Percentiles rank a stretch among this genome's conserved stretches.
Evolutionary conservation across 2,113 vertebrate genomes (phyloP).

Genomic region (Mustela nigripes): DNA sequence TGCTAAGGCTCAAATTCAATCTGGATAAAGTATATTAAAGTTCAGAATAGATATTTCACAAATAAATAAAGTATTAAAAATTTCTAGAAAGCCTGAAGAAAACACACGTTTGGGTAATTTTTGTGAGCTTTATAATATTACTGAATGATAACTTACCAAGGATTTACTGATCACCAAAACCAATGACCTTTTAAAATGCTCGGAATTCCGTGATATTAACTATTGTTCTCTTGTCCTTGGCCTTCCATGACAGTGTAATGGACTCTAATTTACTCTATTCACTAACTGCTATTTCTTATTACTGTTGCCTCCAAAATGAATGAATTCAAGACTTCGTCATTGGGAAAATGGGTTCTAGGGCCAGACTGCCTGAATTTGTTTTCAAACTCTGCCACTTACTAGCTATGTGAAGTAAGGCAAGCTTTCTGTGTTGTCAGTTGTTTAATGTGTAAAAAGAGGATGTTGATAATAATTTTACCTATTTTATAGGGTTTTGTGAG

Average conservation of each 20-base stretch:
- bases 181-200: background rate
- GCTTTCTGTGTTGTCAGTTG: background rate
- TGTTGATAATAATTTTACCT: background rate
- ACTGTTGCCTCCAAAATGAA: background rate
- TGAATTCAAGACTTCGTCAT: background rate
- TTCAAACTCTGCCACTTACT: background rate
- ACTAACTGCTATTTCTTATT: background rate
- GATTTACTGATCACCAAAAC: background rate
- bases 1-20: slow-evolving; percentile 45
- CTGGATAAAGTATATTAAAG: slow-evolving; percentile 36
- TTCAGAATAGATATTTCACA: background rate
- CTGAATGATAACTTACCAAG: background rate
- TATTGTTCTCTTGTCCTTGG: background rate
- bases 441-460: background rate
- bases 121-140: background rate
- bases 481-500: background rate
- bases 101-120: background rate
- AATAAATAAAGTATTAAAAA: slow-evolving; percentile 40
- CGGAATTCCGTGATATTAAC: background rate
- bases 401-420: background rate
- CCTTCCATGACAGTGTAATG: background rate
- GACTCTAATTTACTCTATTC: background rate
- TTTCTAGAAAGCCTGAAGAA: background rate
- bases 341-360: background rate
- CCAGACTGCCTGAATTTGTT: background rate